These are phyloP conservation scores for Agapostemon virescens DNA, from an alignment of 2,888 invertebrate species.

Conservation along the genomic window DNA sequence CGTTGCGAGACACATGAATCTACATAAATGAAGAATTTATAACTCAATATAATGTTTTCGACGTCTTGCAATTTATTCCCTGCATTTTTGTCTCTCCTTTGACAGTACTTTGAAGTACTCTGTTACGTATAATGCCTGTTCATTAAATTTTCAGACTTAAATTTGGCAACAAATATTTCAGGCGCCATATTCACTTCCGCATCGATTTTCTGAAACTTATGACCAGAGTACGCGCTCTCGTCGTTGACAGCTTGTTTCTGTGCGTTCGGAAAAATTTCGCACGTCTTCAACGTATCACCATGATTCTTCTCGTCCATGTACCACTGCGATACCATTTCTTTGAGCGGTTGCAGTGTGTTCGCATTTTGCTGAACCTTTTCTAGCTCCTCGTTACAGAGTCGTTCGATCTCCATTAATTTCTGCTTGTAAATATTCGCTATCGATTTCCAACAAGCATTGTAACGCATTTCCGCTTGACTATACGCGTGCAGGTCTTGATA, in stretches of 20 bases:
- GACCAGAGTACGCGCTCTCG: not conserved
- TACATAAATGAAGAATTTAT: not conserved
- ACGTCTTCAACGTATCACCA: slow-evolving; percentile 56
- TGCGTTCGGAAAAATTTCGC: not conserved
- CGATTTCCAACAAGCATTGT: slow-evolving; percentile 74
- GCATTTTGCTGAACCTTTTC: slow-evolving; percentile 78
- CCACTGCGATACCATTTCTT: slow-evolving; percentile 79
- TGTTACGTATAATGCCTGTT: slow-evolving; percentile 24
- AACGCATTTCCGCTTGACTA: slow-evolving; percentile 75
- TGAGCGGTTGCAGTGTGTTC: slow-evolving; percentile 76
- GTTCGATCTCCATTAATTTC: slow-evolving; percentile 79
- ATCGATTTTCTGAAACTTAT: slow-evolving; percentile 51
- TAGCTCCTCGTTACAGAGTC: slow-evolving; percentile 79
- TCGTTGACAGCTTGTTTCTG: slow-evolving; percentile 22
- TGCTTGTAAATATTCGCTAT: slow-evolving; percentile 78
- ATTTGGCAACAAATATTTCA: slow-evolving; percentile 65
- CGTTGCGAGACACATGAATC: too few relatives aligned
- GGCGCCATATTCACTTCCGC: slow-evolving; percentile 69
- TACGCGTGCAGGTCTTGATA: slow-evolving; percentile 75
- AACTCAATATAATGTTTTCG: not conserved
- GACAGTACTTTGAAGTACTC: too few relatives aligned
- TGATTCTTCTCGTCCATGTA: slow-evolving; percentile 58
- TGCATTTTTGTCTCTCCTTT: not conserved
- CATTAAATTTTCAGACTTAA: slow-evolving; percentile 48
- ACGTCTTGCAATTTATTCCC: not conserved